A percentile compares a stretch with the other conserved stretches of the same genome.
phyloP scores from a whole-genome alignment of 2,888 invertebrate genomes.

The Druceiella hillmani region DNA sequence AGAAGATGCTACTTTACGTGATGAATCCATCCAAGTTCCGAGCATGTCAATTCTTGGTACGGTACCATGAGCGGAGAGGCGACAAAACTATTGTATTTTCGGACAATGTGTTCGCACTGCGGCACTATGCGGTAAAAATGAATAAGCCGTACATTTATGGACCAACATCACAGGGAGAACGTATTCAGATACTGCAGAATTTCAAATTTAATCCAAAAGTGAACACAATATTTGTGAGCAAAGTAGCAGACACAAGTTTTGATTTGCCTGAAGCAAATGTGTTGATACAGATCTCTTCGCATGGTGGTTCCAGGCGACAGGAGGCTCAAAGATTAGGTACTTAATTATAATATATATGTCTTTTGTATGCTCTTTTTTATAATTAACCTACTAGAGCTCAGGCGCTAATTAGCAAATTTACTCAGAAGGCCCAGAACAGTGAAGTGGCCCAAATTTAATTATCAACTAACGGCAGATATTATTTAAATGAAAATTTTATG shows the following conservation, averaged over 20 bases:
- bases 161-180: constrained; percentile 91
- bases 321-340: constrained; percentile 94
- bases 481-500: too few species aligned
- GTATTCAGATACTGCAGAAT: constrained; percentile 97
- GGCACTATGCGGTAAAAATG: constrained; percentile 96
- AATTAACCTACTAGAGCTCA: too few species aligned
- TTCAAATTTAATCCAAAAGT: constrained; percentile 98
- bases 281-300: constrained; percentile 96
- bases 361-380: too few species aligned
- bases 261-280: constrained; percentile 99
- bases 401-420: too few species aligned
- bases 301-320: constrained; percentile 96
- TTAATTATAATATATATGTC: too few species aligned
- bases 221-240: constrained; percentile 98
- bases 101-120: constrained; percentile 97
- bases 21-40: constrained; percentile 99
- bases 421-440: too few species aligned
- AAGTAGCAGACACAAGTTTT: constrained; percentile 99
- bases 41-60: constrained; percentile 92
- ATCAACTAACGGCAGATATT: too few species aligned
- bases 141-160: constrained; percentile 98
- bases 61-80: constrained; percentile 85
- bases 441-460: too few species aligned
- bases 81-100: constrained; percentile 99
- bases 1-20: constrained; percentile 89